phyloP scores from a whole-genome alignment of 2,797 vertebrate genomes.

The Bradypodion ventrale region DNA sequence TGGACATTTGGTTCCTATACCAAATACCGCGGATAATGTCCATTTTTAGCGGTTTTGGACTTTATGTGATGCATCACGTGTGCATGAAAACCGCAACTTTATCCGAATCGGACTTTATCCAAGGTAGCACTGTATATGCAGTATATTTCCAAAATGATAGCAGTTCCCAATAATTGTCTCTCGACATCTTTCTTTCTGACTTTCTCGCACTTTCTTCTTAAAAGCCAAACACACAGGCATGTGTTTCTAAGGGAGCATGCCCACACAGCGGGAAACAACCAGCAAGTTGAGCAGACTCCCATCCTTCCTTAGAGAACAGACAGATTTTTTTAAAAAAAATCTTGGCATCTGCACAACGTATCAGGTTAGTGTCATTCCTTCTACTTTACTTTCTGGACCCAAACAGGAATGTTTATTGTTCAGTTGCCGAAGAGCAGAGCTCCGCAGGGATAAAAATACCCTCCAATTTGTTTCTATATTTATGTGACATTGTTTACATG shows the following conservation, averaged over 20 bases:
- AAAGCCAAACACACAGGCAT: not conserved
- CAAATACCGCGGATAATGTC: too few relatives aligned
- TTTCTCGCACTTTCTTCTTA: not conserved
- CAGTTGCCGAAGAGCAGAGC: not conserved
- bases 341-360: not conserved
- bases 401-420: not conserved
- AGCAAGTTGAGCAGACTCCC: not conserved
- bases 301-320: not conserved
- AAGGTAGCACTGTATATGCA: too few relatives aligned
- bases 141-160: not conserved
- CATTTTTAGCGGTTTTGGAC: too few relatives aligned
- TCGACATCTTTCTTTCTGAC: too few relatives aligned
- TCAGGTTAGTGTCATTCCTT: not conserved
- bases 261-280: not conserved
- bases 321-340: not conserved
- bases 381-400: not conserved
- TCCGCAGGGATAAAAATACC: slow-evolving; percentile 6
- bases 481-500: not conserved
- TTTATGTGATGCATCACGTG: too few relatives aligned
- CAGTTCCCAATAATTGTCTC: not conserved
- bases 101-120: too few relatives aligned
- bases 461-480: not conserved
- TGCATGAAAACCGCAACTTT: too few relatives aligned
- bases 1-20: too few relatives aligned
- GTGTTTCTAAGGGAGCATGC: not conserved